Conservation (phyloP, 2,888 invertebrate genomes). For the Spatulosminthurus flaviceps region DNA sequence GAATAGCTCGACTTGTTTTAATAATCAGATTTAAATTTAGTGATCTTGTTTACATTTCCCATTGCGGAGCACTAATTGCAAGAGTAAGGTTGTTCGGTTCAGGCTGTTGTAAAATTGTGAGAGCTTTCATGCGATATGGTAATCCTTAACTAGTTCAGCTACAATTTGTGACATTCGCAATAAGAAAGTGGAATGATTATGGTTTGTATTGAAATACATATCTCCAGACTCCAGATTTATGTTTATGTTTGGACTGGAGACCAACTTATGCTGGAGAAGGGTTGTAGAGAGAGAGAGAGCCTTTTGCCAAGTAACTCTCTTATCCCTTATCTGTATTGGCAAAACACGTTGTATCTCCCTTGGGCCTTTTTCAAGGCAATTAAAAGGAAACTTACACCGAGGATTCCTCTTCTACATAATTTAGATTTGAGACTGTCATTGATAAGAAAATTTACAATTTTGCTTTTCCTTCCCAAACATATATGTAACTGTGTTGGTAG, state of each 20-base stretch:
- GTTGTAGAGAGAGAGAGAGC: not conserved
- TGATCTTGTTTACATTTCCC: too few species aligned
- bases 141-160: not conserved
- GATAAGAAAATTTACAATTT: constrained; percentile 50
- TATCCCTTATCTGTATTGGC: constrained; percentile 46
- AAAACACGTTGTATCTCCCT: constrained; percentile 52
- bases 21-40: too few species aligned
- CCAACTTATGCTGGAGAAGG: not conserved
- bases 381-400: constrained; percentile 55
- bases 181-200: not conserved
- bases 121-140: not conserved
- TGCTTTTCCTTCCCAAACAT: not conserved
- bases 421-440: constrained; percentile 47
- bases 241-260: not conserved
- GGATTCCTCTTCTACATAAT: constrained; percentile 38
- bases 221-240: not conserved
- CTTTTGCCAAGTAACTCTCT: constrained; percentile 19
- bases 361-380: constrained; percentile 62
- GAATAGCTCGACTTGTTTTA: too few species aligned
- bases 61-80: too few species aligned
- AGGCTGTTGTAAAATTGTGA: too few species aligned
- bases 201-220: not conserved
- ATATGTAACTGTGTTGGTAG: not conserved
- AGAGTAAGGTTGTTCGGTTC: too few species aligned
- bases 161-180: not conserved